phyloP scores from a whole-genome alignment of 2,797 vertebrate species.

The Acanthornis magna region DNA sequence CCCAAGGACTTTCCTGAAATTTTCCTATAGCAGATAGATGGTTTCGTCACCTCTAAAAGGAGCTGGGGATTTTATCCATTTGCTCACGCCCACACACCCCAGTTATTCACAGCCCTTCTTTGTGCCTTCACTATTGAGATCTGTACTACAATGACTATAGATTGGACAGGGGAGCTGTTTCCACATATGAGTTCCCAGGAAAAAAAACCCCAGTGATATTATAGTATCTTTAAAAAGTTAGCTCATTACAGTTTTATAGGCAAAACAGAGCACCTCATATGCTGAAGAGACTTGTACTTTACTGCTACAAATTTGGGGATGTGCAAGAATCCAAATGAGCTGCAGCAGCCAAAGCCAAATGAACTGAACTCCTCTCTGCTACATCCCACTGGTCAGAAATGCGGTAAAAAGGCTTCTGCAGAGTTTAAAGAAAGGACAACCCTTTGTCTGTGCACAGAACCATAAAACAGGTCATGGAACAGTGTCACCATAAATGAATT shows the following conservation, averaged over 20 bases:
- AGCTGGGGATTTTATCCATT: not conserved
- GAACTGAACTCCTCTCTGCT: not conserved
- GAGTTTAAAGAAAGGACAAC: not conserved
- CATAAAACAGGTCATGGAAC: not conserved
- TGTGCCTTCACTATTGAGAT: rapidly evolving
- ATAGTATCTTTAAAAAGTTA: not conserved
- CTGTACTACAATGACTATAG: not conserved
- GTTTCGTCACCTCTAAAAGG: not conserved
- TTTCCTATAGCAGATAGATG: not conserved
- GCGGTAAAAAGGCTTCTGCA: not conserved
- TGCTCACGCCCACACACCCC: rapidly evolving
- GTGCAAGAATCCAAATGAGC: not conserved
- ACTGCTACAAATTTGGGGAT: not conserved
- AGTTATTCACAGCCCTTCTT: not conserved
- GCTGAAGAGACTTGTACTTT: not conserved
- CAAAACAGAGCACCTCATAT: not conserved
- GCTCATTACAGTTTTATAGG: not conserved
- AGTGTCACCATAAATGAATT: not conserved
- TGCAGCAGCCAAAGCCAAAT: not conserved
- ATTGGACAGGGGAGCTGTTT: not conserved
- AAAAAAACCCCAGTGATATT: not conserved
- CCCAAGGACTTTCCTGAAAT: not conserved
- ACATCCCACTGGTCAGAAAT: not conserved
- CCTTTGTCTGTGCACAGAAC: not conserved
- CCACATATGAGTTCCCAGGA: not conserved